phyloP scores from a whole-genome alignment of 2,113 vertebrate species.

The Lepus americanus region DNA sequence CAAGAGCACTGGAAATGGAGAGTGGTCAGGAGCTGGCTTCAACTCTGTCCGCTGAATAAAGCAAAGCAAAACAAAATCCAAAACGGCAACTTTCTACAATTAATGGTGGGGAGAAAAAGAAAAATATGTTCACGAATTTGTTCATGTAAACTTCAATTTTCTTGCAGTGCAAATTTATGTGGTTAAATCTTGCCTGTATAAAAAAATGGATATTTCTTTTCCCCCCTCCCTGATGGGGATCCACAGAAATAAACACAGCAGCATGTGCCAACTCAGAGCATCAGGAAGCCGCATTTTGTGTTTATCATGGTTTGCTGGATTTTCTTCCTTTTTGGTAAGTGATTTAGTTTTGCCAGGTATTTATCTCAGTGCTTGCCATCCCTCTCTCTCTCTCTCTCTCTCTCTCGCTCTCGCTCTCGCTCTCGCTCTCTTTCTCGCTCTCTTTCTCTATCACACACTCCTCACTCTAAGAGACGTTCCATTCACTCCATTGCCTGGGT shows the following conservation, averaged over 20 bases:
- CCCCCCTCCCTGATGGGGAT: constrained; percentile 90
- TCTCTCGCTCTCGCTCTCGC: neutral
- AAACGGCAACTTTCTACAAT: constrained; percentile 86
- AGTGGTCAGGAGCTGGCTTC: constrained; percentile 82
- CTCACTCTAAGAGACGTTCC: constrained; percentile 85
- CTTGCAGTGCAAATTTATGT: constrained; percentile 90
- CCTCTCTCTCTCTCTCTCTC: constrained; percentile 30
- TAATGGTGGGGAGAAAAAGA: constrained; percentile 54
- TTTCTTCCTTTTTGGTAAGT: constrained; percentile 79
- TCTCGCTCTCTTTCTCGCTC: constrained; percentile 59
- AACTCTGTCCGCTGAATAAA: constrained; percentile 75
- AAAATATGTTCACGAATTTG: constrained; percentile 76
- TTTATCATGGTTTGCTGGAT: constrained; percentile 80
- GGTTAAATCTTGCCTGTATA: constrained; percentile 86
- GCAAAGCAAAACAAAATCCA: constrained; percentile 72
- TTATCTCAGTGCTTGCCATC: constrained; percentile 84
- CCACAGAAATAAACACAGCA: constrained; percentile 92
- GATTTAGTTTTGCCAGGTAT: constrained; percentile 82
- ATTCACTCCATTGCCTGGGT: constrained; percentile 88
- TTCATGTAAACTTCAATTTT: constrained; percentile 90
- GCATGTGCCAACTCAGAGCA: constrained; percentile 92
- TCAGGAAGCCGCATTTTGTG: constrained; percentile 88
- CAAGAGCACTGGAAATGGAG: constrained; percentile 79
- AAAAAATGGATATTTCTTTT: constrained; percentile 78
- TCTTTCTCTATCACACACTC: neutral